phyloP scores from a whole-genome alignment of 2,888 invertebrate genomes.

The Beris morrisii region DNA sequence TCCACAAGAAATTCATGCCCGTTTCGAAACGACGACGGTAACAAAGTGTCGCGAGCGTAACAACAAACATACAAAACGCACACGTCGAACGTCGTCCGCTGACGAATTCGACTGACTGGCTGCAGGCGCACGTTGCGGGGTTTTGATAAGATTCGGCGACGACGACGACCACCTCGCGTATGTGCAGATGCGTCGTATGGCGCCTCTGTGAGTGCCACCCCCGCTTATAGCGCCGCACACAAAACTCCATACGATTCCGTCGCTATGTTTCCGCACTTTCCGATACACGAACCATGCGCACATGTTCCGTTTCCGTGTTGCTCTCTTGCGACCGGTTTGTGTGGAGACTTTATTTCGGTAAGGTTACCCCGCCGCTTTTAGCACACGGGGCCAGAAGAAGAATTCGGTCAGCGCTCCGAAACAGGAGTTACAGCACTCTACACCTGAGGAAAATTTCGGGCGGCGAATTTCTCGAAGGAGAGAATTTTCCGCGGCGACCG shows the following conservation, averaged over 20 bases:
- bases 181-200: neutral
- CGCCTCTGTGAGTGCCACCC: neutral
- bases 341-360: constrained; percentile 6
- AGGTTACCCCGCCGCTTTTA: too few relatives aligned
- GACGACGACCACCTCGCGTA: neutral
- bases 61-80: neutral
- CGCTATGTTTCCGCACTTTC: constrained; percentile 10
- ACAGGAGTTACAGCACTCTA: too few relatives aligned
- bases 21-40: too few relatives aligned
- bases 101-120: constrained; percentile 6
- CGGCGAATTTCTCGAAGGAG: too few relatives aligned
- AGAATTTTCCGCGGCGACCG: too few relatives aligned
- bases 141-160: neutral
- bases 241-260: too few relatives aligned
- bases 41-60: too few relatives aligned
- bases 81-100: constrained; percentile 5
- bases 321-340: neutral
- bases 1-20: too few relatives aligned
- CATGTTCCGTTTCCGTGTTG: neutral
- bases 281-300: neutral
- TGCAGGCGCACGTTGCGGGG: constrained; percentile 14
- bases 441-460: too few relatives aligned
- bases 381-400: too few relatives aligned
- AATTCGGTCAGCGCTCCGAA: too few relatives aligned
- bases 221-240: neutral